Percentiles rank a stretch among this genome's conserved stretches.
Evolutionary conservation across 2,888 invertebrate genomes (phyloP).

Genomic region (Pyrocoelia pectoralis): DNA sequence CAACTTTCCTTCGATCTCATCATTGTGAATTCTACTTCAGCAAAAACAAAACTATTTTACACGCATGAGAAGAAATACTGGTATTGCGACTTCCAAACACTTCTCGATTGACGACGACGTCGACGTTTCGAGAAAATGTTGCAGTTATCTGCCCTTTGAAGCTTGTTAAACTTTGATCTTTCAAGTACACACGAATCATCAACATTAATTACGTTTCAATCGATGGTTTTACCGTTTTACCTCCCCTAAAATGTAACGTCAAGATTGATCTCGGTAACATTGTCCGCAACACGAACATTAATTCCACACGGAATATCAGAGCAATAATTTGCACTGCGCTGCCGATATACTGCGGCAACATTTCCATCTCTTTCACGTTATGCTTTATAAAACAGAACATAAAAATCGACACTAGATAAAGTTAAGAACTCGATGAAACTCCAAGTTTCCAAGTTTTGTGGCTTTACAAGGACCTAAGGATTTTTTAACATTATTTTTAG

Average conservation of each 20-base stretch:
- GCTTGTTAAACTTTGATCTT: background rate
- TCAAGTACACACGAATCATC: slow-evolving; percentile 2
- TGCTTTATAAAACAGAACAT: background rate
- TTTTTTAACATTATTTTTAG: slow-evolving; percentile 1
- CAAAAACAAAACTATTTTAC: no score
- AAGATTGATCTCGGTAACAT: slow-evolving; percentile 2
- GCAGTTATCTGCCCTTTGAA: background rate
- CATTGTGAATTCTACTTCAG: background rate
- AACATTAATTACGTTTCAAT: slow-evolving; percentile 6
- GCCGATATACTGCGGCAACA: background rate
- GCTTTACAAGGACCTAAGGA: background rate
- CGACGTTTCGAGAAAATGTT: background rate
- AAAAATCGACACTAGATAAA: slow-evolving; percentile 2
- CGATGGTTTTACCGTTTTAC: slow-evolving; percentile 1
- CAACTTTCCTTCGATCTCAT: background rate
- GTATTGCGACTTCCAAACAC: background rate
- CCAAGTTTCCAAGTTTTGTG: background rate
- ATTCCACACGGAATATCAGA: slow-evolving; percentile 9
- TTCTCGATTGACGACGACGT: background rate
- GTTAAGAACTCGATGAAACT: slow-evolving; percentile 5
- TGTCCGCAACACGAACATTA: slow-evolving; percentile 9
- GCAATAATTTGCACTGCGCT: slow-evolving; percentile 8
- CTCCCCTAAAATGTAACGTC: slow-evolving; percentile 5
- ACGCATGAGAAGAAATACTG: background rate
- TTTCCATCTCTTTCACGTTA: slow-evolving; percentile 1